Percentiles rank a stretch among this genome's conserved stretches.
Evolutionary conservation across 2,888 invertebrate genomes (phyloP).

Genomic region (Pardosa pseudoannulata): DNA sequence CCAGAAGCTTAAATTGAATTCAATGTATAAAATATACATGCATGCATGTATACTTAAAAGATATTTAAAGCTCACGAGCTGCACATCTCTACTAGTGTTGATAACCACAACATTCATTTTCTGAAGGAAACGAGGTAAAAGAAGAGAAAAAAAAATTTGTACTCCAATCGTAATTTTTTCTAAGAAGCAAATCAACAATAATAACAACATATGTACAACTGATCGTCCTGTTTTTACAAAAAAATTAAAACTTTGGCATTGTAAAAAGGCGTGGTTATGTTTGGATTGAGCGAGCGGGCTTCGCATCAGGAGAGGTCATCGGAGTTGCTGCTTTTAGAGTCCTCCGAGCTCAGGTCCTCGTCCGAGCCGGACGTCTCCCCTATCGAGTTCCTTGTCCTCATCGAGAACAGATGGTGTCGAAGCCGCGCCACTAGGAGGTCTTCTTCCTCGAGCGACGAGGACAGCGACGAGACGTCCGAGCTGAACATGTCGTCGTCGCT

Average conservation of each 20-base stretch:
- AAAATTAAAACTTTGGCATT: slow-evolving; percentile 11
- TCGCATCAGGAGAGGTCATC: not conserved
- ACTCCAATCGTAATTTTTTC: too few species aligned
- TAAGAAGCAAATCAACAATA: not conserved
- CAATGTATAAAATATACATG: too few species aligned
- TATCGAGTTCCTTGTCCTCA: slow-evolving; percentile 30
- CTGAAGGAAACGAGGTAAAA: too few species aligned
- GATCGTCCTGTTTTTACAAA: slow-evolving; percentile 12
- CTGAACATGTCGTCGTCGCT: slow-evolving; percentile 43
- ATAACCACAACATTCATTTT: too few species aligned
- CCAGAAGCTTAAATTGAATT: too few species aligned
- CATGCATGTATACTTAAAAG: too few species aligned
- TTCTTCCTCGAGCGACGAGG: slow-evolving; percentile 43
- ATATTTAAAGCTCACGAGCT: too few species aligned
- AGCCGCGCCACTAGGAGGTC: slow-evolving; percentile 30
- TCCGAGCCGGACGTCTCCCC: slow-evolving; percentile 47
- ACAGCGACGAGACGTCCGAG: slow-evolving; percentile 45
- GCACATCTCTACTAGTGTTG: too few species aligned
- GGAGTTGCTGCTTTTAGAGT: slow-evolving; percentile 11
- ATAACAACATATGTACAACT: slow-evolving; percentile 3
- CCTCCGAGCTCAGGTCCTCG: slow-evolving; percentile 51
- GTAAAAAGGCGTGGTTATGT: not conserved
- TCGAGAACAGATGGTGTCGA: slow-evolving; percentile 8
- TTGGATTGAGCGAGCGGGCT: not conserved
- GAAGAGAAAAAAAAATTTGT: too few species aligned